Evolutionary conservation across 2,888 invertebrate genomes (phyloP), one percentile per base, ranked within the genome.

Genomic region (Melanostoma scalare): DNA sequence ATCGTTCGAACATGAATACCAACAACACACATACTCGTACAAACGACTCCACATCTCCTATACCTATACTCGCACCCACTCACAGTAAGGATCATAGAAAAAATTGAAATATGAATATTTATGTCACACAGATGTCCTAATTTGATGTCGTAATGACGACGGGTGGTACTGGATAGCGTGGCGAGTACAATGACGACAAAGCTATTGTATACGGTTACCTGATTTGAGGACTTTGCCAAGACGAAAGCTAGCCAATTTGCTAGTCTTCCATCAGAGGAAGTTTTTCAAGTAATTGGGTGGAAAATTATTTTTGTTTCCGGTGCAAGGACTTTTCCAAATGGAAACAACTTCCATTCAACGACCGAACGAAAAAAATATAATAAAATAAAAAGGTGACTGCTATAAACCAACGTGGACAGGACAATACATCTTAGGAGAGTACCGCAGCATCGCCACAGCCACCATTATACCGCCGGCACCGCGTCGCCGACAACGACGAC

Each of bases 61-160:
- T n/a, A n/a, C n/a, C n/a, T n/a, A n/a, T n/a, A n/a, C n/a, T n/a
- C n/a, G n/a, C n/a, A 20, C 20, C 20, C 20, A 20, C 20, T 20
- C 20, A 20, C 20, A 20, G 20, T 20, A 55, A 56, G 56, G 36
- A 69, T 36, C 42, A 63, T 36, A 35, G 10, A 8, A 71, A 60
- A 72, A 71, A 81, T 81, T 81, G 72, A 76, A 72, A 72, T 67
- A 81, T 81, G 81, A 81, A 81, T 81, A 81, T 81, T 81, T 72
- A 81, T 81, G 53, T 61, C 42, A n/a, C 50, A 67, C 76, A 81
- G 81, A 67, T 81, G 81, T 81, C 76, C 81, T 67, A 72, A 81
- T 81, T 81, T 76, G 72, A 40, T 67, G 60, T 50, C 67, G 31
- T 46, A 48, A 76, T 48, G 46, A 69, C 40, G 38, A 20, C 31